Evolutionary conservation across 2,797 vertebrate genomes (phyloP).

Genomic region (Eleutherodactylus coqui): DNA sequence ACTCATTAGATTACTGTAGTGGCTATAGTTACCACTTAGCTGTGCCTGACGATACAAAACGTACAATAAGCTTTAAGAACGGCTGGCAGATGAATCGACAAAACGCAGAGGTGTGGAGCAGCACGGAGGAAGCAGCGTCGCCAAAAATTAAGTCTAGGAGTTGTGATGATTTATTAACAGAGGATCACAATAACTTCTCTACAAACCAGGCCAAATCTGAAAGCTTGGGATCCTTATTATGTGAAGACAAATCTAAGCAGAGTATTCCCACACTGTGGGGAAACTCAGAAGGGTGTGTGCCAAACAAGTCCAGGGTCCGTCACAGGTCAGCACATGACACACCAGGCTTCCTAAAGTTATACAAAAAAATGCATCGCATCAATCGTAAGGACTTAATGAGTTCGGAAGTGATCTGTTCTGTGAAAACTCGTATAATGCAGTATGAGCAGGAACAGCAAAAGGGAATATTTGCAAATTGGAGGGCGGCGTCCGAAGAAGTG

Average conservation of each 20-base stretch:
- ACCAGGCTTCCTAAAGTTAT: conserved; percentile 94
- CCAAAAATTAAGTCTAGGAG: conserved; percentile 93
- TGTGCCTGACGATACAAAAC: conserved; percentile 80
- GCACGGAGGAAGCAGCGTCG: conserved; percentile 82
- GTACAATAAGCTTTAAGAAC: conserved; percentile 84
- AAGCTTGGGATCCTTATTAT: conserved; percentile 88
- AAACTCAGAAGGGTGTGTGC: conserved; percentile 66
- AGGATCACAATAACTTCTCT: conserved; percentile 75
- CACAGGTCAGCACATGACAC: conserved; percentile 84
- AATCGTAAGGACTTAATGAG: conserved; percentile 91
- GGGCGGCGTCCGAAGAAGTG: conserved; percentile 86
- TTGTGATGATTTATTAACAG: conserved; percentile 90
- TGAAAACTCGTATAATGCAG: conserved; percentile 92
- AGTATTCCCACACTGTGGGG: conserved; percentile 70
- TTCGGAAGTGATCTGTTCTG: conserved; percentile 93
- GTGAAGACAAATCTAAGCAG: conserved; percentile 79
- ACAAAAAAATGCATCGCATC: conserved; percentile 98
- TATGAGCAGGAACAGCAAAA: conserved; percentile 88
- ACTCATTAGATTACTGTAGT: conserved; percentile 76
- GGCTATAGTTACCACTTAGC: conserved; percentile 78
- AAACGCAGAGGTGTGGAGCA: conserved; percentile 90
- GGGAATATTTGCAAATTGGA: conserved; percentile 82
- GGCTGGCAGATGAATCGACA: conserved; percentile 86
- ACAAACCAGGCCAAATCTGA: conserved; percentile 84
- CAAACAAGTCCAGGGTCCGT: conserved; percentile 68